Base-by-base conservation (phyloP, 2,888 invertebrate genomes). In the Agriopis marginaria region DNA sequence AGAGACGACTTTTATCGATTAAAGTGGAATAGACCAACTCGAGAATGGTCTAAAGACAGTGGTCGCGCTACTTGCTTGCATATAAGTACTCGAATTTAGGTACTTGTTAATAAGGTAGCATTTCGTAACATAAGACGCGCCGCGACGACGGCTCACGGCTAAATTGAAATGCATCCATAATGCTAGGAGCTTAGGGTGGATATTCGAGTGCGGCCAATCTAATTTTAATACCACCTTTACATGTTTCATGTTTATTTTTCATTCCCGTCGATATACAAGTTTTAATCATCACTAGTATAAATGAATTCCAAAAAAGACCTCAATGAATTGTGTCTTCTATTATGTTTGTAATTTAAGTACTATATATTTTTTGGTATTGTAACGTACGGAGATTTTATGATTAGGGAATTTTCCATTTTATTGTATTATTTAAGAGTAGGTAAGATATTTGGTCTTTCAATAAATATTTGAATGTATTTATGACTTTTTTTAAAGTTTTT, bases 371-470 rank as follows among this genome's bases (percentile, higher is more conserved):
- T 60, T 17, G 8, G 12, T 64, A 64, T 17, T 42, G 23, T 56
- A 6, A 9, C 39, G 51, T 23, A 23, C 47, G 44, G 59, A 59
- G 47, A 60, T 68, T 69, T n/a, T 54, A 44, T 61, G 9, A 56
- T 53, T 70, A 72, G 61, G 71, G 12, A 55, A 67, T 68, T 67
- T 70, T 73, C 66, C 66, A 70, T 68, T 72, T 64, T 72, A 66
- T 17, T 58, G 49, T 74, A 68, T 32, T 9, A 23, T 32, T 7
- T 72, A 71, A 74, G 68, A 63, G 51, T 71, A 75, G 56, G 40
- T 70, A 63, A 54, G 53, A 10, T 50, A 44, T 63, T 66, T 66
- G 62, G 59, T 70, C 63, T 66, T 53, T 63, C 40, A 71, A 58
- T 64, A 71, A 71, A 71, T 8, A 39, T 58, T 60, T 64, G 51